Evolutionary conservation across 2,888 invertebrate genomes (phyloP).

Genomic region (Heliconius ethilla): DNA sequence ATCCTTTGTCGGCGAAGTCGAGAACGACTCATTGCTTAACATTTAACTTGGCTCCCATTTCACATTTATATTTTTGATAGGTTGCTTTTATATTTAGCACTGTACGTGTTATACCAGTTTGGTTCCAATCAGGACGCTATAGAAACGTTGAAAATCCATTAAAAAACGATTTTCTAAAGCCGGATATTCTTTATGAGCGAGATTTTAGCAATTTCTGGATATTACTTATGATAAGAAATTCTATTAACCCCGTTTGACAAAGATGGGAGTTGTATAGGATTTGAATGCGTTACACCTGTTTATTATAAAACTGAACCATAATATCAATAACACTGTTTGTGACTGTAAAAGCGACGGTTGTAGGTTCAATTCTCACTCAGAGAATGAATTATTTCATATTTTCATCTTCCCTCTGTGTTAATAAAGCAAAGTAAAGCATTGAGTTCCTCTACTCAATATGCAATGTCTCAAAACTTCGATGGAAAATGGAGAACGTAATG

Average conservation of each 20-base stretch:
- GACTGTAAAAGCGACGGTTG: neutral
- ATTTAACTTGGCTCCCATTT: no score
- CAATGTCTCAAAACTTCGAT: neutral
- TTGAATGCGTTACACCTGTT: no score
- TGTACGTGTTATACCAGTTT: neutral
- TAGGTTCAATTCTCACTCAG: neutral
- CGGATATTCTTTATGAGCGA: neutral
- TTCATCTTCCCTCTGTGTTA: neutral
- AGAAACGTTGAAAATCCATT: constrained; percentile 3
- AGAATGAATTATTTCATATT: neutral
- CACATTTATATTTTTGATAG: no score
- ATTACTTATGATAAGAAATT: neutral
- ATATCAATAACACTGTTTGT: no score
- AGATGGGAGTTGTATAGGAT: no score
- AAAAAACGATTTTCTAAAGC: constrained; percentile 6
- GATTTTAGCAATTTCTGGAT: neutral
- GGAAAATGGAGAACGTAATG: neutral
- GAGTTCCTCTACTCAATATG: neutral
- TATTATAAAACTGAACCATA: no score
- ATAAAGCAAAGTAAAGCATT: neutral
- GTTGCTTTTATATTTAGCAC: neutral
- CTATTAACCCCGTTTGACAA: neutral
- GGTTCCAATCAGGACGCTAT: neutral
- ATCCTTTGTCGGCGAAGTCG: no score
- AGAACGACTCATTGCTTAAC: no score